Evolutionary conservation across 2,888 invertebrate genomes (phyloP).

Genomic region (Protophormia terraenovae): DNA sequence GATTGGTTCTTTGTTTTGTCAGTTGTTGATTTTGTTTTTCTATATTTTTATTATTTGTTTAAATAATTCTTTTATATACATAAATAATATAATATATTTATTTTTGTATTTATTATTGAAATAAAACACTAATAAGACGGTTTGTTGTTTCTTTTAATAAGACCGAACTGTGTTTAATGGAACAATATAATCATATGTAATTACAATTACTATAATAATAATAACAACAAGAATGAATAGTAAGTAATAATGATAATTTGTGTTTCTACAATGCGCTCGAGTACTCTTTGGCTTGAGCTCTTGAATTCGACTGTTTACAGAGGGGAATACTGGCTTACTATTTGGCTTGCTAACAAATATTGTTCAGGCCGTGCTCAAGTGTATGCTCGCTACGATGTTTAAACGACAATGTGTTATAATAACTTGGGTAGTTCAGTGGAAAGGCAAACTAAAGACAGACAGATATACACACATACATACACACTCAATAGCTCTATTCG

Average conservation of each 20-base stretch:
- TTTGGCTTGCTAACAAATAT: slow-evolving; percentile 82
- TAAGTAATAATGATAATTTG: slow-evolving; percentile 59
- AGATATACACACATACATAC: slow-evolving; percentile 5
- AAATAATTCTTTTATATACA: slow-evolving; percentile 49
- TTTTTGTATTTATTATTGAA: slow-evolving; percentile 36
- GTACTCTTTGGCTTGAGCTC: slow-evolving; percentile 82
- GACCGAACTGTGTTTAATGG: slow-evolving; percentile 57
- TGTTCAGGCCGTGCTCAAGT: slow-evolving; percentile 81
- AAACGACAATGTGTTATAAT: slow-evolving; percentile 64
- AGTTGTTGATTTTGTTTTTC: slow-evolving; percentile 29
- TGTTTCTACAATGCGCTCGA: slow-evolving; percentile 78
- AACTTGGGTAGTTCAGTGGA: slow-evolving; percentile 61
- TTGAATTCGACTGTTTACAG: slow-evolving; percentile 82
- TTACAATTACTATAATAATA: slow-evolving; percentile 49
- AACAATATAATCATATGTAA: slow-evolving; percentile 55
- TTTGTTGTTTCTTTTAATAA: slow-evolving; percentile 65
- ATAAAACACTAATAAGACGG: slow-evolving; percentile 64
- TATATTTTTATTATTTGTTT: slow-evolving; percentile 55
- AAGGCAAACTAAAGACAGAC: slow-evolving; percentile 56
- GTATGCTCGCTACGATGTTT: slow-evolving; percentile 70
- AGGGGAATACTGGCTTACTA: slow-evolving; percentile 82
- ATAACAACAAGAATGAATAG: slow-evolving; percentile 41
- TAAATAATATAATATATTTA: background rate
- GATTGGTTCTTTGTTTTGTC: slow-evolving; percentile 50
- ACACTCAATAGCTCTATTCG: slow-evolving; percentile 30